Percentiles rank a stretch among this genome's conserved stretches.
Evolutionary conservation across 2,113 vertebrate genomes (phyloP).

Genomic region (Cyanoramphus novaezelandiae): DNA sequence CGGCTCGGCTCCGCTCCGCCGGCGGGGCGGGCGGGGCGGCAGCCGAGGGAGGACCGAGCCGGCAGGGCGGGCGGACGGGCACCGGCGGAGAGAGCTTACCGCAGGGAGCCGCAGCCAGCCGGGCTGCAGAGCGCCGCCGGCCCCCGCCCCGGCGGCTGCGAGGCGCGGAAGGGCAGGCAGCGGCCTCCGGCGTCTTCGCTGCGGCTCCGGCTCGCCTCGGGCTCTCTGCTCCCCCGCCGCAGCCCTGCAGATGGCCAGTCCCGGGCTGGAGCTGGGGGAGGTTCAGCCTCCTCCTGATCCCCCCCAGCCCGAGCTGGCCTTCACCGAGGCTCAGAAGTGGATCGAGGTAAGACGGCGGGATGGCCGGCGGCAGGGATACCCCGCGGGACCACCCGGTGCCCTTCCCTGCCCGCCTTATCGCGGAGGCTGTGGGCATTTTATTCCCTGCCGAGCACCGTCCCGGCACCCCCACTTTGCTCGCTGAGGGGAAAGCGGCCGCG

Average conservation of each 20-base stretch:
- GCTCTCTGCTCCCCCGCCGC: conserved; percentile 29
- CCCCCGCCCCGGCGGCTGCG: background rate
- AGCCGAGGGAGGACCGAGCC: background rate
- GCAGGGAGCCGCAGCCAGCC: conserved; percentile 25
- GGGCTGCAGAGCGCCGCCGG: background rate
- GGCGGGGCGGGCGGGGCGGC: conserved; percentile 50
- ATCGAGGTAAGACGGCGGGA: conserved; percentile 83
- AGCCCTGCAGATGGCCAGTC: conserved; percentile 84
- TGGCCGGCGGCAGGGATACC: background rate
- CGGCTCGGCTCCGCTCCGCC: background rate
- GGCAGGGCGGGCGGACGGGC: background rate
- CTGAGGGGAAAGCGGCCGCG: background rate
- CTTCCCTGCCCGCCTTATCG: background rate
- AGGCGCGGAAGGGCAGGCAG: background rate
- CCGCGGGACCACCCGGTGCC: background rate
- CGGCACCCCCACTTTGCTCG: background rate
- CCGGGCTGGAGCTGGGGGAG: conserved; percentile 77
- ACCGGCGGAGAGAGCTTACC: conserved; percentile 36
- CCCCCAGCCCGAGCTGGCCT: conserved; percentile 81
- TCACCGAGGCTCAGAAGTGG: conserved; percentile 90
- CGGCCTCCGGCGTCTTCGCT: background rate
- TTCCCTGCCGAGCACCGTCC: background rate
- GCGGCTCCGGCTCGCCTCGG: background rate
- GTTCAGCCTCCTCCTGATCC: conserved; percentile 72
- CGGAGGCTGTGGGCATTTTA: background rate